Percentiles rank a stretch among this genome's conserved stretches.
These are phyloP conservation scores for Zalophus californianus DNA, from an alignment of 2,797 vertebrate genomes.

Conservation along the genomic window DNA sequence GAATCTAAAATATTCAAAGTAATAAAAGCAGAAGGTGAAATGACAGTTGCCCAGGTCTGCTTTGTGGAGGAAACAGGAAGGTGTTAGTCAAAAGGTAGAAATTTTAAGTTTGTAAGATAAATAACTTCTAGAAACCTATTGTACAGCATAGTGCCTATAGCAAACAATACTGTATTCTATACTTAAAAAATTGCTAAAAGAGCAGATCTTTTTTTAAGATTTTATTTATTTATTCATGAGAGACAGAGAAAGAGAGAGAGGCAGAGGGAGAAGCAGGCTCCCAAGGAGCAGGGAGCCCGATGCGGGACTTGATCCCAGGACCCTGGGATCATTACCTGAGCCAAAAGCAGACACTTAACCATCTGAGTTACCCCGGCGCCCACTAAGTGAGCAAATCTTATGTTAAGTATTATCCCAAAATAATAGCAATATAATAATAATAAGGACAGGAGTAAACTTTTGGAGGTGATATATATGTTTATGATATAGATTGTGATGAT, in stretches of 20 bases:
- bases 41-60: not conserved
- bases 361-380: no score
- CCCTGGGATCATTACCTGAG: no score
- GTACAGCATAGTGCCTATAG: not conserved
- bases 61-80: not conserved
- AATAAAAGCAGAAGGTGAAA: not conserved
- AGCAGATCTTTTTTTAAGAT: no score
- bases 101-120: not conserved
- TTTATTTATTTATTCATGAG: no score
- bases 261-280: no score
- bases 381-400: not conserved
- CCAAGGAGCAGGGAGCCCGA: no score
- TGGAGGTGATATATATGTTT: not conserved
- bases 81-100: not conserved
- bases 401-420: not conserved
- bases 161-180: not conserved
- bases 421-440: not conserved
- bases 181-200: not conserved
- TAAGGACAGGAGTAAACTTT: not conserved
- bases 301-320: no score
- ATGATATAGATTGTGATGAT: not conserved
- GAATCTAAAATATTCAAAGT: not conserved
- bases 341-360: no score
- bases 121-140: not conserved
- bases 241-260: no score